Base-by-base conservation (phyloP, 2,113 vertebrate genomes). In the Motacilla tschutschensis region DNA sequence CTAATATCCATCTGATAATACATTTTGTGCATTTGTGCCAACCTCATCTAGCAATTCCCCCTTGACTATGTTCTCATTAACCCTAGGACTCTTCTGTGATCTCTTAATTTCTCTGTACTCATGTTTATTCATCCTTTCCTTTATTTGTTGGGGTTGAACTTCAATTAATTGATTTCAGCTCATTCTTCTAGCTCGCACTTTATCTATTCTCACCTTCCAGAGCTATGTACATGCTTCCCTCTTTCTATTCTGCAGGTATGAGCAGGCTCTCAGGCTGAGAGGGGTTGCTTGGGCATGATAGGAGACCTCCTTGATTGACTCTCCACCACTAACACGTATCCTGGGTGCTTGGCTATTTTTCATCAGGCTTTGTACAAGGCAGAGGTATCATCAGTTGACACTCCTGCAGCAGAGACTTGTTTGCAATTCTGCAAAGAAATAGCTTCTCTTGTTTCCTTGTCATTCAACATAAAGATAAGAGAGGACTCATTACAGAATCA, bases 121-220 rank as follows among this genome's bases (percentile, higher is more conserved):
- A 72, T 89, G 65, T 91, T 94, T 87, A 93, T 87, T 94, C 85
- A 89, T 90, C n/a, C 22, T 33, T 78, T 63, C 43, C 62, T 94
- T 78, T 75, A 83, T 85, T 91, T 89, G 57, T 40, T 9, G 1
- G 17, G 5, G 50, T 36, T 75, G 66, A 85, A 54, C 58, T 53
- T 83, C 65, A 77, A 12, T 71, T 74, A 87, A 83, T 60, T 83
- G 73, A 72, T 89, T 85, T 78, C 22, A 53, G 22, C 38, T 78
- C 25, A 12, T 92, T 85, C 24, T 69, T 80, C 38, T 28, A 74
- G 48, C 53, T 64, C 4, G 5, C 18, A 36, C 22, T 87, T 85
- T 36, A 38, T 59, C 20, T 80, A 25, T 79, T 87, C 53, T 83
- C 38, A 59, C 48, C 60, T 29, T 78, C 29, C 1, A 3, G 41